Evolutionary conservation across 53 echinoderm and acorn worm species (phyloP).

Genomic region (Pentamera pediparva): DNA sequence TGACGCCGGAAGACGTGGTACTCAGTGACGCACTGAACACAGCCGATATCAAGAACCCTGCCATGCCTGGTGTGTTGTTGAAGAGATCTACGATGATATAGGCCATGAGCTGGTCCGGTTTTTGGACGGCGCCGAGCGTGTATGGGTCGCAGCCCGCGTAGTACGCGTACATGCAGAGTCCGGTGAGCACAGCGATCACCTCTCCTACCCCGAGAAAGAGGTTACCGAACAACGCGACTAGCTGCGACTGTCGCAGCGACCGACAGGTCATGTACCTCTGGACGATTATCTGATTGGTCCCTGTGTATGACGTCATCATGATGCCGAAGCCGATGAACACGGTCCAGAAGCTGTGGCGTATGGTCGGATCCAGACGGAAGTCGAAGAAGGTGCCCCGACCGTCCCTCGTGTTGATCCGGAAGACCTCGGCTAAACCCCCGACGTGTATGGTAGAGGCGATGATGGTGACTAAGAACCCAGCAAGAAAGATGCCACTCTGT

Average conservation of each 20-base stretch:
- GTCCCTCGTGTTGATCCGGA: constrained; percentile 2
- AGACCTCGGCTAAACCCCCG: constrained; percentile 18
- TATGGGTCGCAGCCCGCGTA: constrained; percentile 21
- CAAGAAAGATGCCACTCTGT: not conserved
- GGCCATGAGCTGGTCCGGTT: constrained; percentile 24
- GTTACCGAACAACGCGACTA: constrained; percentile 14
- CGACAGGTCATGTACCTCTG: constrained; percentile 24
- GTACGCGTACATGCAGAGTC: constrained; percentile 23
- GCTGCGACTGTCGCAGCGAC: constrained; percentile 9
- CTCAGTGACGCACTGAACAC: constrained; percentile 21
- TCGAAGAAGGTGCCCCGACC: constrained; percentile 15
- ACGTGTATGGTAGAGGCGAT: not conserved
- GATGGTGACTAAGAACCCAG: constrained; percentile 10
- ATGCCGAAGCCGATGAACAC: constrained; percentile 19
- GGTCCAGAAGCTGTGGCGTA: constrained; percentile 25
- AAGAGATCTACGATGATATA: constrained; percentile 23
- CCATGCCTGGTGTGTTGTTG: constrained; percentile 11
- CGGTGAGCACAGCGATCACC: constrained; percentile 1
- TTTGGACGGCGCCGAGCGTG: not conserved
- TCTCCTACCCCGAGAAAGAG: constrained; percentile 12
- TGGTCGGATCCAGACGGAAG: constrained; percentile 17
- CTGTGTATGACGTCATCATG: constrained; percentile 6
- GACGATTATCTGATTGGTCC: constrained; percentile 32
- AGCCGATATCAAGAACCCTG: constrained; percentile 18
- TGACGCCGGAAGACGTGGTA: constrained; percentile 17